Evolutionary conservation across 2,797 vertebrate genomes (phyloP), one percentile per base, ranked within the genome.

Genomic region (Natrix natrix): DNA sequence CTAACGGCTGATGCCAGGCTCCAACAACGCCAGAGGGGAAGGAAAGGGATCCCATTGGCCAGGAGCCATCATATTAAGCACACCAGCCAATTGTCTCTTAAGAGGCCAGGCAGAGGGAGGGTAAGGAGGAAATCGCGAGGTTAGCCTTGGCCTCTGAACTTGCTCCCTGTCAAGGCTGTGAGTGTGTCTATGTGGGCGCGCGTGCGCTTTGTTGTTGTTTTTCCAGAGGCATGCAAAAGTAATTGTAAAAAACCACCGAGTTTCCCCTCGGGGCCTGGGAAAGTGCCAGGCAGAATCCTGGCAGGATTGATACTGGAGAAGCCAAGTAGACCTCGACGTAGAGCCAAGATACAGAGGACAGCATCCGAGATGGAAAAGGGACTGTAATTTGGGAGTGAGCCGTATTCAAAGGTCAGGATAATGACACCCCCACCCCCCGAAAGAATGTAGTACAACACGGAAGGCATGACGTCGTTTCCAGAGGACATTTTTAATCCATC

Each of bases 21-120:
- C 92, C 92, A 91, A 86, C 55, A 10, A 5, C 3, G 20, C 55
- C 14, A 16, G 88, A 89, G 88, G 92, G 88, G 89, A 59, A 86
- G 78, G 78, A 87, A 54, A 91, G 86, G 87, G 88, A 92, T 93
- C 74, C 90, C 87, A 92, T 94, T 95, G 92, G 93, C 92, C 20
- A 28, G 43, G 26, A 16, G 91, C 91, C 94, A 95, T 92, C 91
- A 86, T 28, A 78, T 91, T 87, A 28, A 92, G 56, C 22, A 28
- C 69, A 57, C 61, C 92, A 92, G 78, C 93, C 91, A 90, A 94
- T 92, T 83, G 66, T n/a, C 83, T 83, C 56, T 88, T 43, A n/a
- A 74, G 48, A n/a, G 88, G 78, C n/a, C 52, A n/a, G 6, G 59
- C 4, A 12, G 24, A 37, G 32, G 6, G 52, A 8, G 59, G 32